Conservation (phyloP, 2,113 vertebrate species). For the Canis aureus region DNA sequence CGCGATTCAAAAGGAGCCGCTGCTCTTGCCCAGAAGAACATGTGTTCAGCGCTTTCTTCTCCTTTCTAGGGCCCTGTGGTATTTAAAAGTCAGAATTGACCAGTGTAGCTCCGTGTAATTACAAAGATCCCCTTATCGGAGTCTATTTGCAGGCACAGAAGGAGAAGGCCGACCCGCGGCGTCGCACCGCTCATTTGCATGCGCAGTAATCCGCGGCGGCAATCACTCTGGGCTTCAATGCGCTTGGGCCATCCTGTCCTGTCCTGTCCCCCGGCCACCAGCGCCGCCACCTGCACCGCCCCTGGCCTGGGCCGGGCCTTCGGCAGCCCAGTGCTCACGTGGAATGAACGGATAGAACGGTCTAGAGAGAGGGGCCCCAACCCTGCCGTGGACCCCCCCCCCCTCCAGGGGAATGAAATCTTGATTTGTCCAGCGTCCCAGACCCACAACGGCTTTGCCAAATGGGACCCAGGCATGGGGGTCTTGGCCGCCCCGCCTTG, state of each 20-base stretch:
- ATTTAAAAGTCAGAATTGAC: slow-evolving; percentile 94
- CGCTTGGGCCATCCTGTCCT: background rate
- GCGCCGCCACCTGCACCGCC: background rate
- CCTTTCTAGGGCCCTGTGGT: slow-evolving; percentile 85
- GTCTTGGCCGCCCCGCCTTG: accelerated
- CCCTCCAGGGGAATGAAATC: background rate
- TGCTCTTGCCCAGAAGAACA: slow-evolving; percentile 88
- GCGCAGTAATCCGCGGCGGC: slow-evolving; percentile 89
- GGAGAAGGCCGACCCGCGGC: slow-evolving; percentile 88
- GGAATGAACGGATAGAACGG: accelerated
- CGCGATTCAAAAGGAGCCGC: slow-evolving; percentile 88
- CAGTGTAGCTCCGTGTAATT: slow-evolving; percentile 93
- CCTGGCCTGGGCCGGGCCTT: background rate
- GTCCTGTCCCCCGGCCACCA: background rate
- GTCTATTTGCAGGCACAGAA: slow-evolving; percentile 91
- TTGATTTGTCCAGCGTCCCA: background rate
- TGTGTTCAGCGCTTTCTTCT: slow-evolving; percentile 84
- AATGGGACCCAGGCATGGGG: background rate
- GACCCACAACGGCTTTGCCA: background rate
- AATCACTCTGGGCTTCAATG: slow-evolving; percentile 88
- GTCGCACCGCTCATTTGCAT: slow-evolving; percentile 93
- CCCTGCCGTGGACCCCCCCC: background rate
- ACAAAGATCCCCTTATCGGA: slow-evolving; percentile 95
- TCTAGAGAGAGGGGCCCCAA: accelerated
- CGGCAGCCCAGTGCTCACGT: accelerated